Evolutionary conservation across 2,113 vertebrate genomes (phyloP), one percentile per base, ranked within the genome.

Genomic region (Periophthalmodon schlosseri): DNA sequence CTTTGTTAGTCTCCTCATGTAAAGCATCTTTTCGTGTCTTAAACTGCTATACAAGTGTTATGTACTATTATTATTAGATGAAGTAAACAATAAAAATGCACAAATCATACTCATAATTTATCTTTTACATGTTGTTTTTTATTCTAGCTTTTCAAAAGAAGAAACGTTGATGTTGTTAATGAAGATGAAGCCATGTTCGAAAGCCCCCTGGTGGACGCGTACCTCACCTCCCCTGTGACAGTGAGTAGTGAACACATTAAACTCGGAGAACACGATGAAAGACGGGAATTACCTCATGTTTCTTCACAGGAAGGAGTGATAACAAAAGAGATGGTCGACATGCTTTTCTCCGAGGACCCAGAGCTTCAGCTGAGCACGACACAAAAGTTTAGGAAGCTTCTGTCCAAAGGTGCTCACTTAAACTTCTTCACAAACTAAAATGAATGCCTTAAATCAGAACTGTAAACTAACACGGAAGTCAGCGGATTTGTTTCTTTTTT

Each of bases 351-450:
- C 72, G 97, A 99, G 50, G 96, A 99, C 87, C 95, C 95, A 69
- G 97, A 99, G 75, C 93, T 97, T 18, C 97, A 98, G 84, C 94
- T 99, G 54, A 88, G 94, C 82, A 98, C 96, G 76, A 99, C 98
- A 79, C 98, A 99, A 86, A 97, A 96, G 88, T 99, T 99, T 92
- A 94, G 98, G 86, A 99, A 99, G 88, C 87, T 99, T 20, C 96
- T 99, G 75, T 99, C 97, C 77, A 99, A 99, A 97, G 98, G 98
- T 98, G 93, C 16, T 52, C 16, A 14, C 0, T 13, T 3, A 66
- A n/a, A 20, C 4, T 56, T 7, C 34, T 0, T 52, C 54, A 28
- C 15, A 9, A 3, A 21, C 15, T 33, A 14, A 28, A 28, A 28
- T 28, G 1, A 28, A 28, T 39, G 36, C 8, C 46, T n/a, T 23